Evolutionary conservation across 2,888 invertebrate genomes (phyloP), one percentile per base, ranked within the genome.

Genomic region (Cryptocephalus primarius): DNA sequence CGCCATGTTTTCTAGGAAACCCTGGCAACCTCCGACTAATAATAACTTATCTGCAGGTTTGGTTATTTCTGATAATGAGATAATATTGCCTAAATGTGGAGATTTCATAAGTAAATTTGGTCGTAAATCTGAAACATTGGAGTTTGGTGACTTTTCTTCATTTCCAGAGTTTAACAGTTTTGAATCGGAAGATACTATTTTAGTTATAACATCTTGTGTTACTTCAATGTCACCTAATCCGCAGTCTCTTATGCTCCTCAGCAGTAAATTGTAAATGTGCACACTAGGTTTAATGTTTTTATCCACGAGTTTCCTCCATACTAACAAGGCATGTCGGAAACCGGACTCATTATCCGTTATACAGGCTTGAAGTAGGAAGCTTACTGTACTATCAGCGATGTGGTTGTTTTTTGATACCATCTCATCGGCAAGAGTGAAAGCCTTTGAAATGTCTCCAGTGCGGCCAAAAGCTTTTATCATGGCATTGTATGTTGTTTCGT

Each of bases 391-490:
- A 1, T 75, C 73, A 57, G 77, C 77, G 14, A 86, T 69, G 48
- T 72, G 66, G 11, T 87, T 69, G 44, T 48, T 71, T 48, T 80
- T 81, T 39, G 78, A 72, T 2, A 74, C 61, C 85, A 93, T 89
- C 73, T 91, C 88, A 72, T 95, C 93, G 1, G 85, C 86, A 47
- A 94, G 66, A 62, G 76, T 65, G 68, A 92, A 93, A 1, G 93
- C 88, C 34, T 80, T 82, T 47, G 77, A 62, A 12, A 90, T 64
- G 65, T 90, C 85, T 0, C 87, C 86, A 69, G 87, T 86, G 49
- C 85, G 75, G 0, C 90, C 91, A 72, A 88, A 95, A 1, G 91
- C 89, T 74, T 91, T 93, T 33, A 94, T 88, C 84, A 94, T 87
- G 3, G 86, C 80, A 73, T 92, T 85, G 62, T 88, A 93, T 61